These are phyloP conservation scores for Hesperia comma DNA, from an alignment of 2,888 invertebrate genomes.

Conservation along the genomic window DNA sequence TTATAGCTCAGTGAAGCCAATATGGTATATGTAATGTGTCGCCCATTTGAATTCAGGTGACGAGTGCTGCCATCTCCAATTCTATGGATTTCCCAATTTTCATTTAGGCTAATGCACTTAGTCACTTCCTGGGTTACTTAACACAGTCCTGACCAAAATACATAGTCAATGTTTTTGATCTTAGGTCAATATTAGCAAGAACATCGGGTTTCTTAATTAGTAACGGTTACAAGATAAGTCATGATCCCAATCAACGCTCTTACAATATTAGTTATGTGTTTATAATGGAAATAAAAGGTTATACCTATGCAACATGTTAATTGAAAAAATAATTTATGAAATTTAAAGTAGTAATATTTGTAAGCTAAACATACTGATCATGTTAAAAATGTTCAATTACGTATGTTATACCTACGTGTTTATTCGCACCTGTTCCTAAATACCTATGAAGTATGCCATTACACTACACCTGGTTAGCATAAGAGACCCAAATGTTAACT, in stretches of 20 bases:
- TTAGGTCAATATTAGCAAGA: constrained; percentile 31
- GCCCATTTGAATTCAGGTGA: constrained; percentile 1
- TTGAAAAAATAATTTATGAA: background rate
- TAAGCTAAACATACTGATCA: no score
- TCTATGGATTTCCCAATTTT: constrained; percentile 25
- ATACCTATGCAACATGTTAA: background rate
- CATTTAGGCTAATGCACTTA: constrained; percentile 22
- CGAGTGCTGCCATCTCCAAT: background rate
- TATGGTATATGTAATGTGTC: background rate
- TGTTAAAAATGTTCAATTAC: no score
- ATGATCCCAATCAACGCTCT: background rate
- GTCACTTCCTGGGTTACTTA: constrained; percentile 23
- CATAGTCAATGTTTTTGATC: constrained; percentile 35
- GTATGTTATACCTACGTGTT: no score
- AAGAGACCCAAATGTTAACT: no score
- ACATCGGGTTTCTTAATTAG: constrained; percentile 19
- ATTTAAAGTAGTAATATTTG: no score
- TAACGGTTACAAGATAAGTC: constrained; percentile 12
- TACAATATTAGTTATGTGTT: constrained; percentile 2
- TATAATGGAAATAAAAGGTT: background rate
- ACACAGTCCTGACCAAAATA: constrained; percentile 36
- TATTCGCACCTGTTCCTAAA: no score
- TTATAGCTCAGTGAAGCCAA: background rate
- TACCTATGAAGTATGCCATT: no score
- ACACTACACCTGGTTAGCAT: no score